These are phyloP conservation scores for Plectus sambesii DNA, from an alignment of 1,140 invertebrate species.

Conservation along the genomic window DNA sequence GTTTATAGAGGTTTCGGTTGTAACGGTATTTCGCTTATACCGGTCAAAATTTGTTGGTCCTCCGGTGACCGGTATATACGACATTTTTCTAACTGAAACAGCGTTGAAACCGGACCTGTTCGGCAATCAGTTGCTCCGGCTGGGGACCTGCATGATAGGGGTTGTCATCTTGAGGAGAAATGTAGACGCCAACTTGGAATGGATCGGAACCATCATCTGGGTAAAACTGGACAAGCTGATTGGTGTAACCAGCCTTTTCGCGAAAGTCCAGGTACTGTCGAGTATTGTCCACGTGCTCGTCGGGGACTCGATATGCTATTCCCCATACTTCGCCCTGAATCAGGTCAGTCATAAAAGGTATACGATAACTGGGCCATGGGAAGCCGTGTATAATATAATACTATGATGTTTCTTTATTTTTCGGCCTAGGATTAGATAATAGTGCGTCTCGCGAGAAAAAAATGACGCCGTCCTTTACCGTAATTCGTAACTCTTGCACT, in stretches of 20 bases:
- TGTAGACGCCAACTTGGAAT: slow-evolving; percentile 32
- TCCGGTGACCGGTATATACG: too few species aligned
- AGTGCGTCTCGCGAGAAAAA: too few species aligned
- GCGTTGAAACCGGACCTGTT: slow-evolving; percentile 8
- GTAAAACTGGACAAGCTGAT: slow-evolving; percentile 27
- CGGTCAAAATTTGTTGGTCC: too few species aligned
- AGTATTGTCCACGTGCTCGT: slow-evolving; percentile 59
- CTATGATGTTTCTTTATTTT: too few species aligned
- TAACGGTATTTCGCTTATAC: too few species aligned
- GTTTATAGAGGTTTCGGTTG: too few species aligned
- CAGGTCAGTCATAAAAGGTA: too few species aligned
- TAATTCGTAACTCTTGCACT: too few species aligned
- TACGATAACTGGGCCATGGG: too few species aligned
- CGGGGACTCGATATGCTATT: slow-evolving; percentile 71
- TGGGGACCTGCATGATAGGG: slow-evolving; percentile 29
- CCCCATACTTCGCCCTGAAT: slow-evolving; percentile 68
- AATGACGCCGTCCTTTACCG: too few species aligned
- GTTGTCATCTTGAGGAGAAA: slow-evolving; percentile 26
- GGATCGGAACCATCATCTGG: slow-evolving; percentile 33
- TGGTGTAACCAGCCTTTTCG: slow-evolving; percentile 72
- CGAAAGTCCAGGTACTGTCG: slow-evolving; percentile 69
- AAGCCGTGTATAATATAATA: too few species aligned
- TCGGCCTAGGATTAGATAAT: too few species aligned
- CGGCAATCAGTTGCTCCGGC: slow-evolving; percentile 25
- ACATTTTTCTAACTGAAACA: slow-evolving; percentile 1